These are phyloP conservation scores for Microcebus lehilahytsara DNA, from an alignment of 2,113 vertebrate species.

Conservation along the genomic window DNA sequence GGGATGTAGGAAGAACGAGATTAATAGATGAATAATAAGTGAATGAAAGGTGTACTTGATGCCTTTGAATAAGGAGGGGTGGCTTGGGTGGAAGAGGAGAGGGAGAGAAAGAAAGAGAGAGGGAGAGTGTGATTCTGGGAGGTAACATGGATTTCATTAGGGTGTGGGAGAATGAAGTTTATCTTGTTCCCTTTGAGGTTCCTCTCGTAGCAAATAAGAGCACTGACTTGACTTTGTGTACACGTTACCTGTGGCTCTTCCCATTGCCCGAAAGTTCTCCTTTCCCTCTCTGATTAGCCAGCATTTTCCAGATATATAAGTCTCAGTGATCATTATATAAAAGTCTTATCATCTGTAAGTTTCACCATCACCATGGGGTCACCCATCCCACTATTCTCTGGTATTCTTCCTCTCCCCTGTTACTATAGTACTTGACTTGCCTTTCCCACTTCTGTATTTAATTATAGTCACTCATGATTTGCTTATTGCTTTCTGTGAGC, in stretches of 20 bases:
- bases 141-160: not conserved
- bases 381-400: not conserved
- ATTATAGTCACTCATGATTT: not conserved
- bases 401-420: not conserved
- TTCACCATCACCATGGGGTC: fast-evolving
- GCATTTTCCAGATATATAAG: fast-evolving
- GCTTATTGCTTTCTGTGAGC: not conserved
- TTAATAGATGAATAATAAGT: not conserved
- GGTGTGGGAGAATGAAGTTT: not conserved
- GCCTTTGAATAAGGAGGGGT: not conserved
- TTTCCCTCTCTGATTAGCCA: not conserved
- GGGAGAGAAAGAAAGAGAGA: not conserved
- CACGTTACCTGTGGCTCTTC: not conserved
- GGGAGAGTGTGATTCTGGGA: not conserved
- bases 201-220: not conserved
- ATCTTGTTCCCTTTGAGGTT: not conserved
- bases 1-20: not conserved
- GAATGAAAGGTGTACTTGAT: not conserved
- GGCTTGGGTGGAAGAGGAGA: not conserved
- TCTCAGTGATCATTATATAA: not conserved
- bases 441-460: not conserved
- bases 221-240: not conserved
- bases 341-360: not conserved
- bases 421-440: not conserved
- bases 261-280: not conserved